Evolutionary conservation across 2,797 vertebrate genomes (phyloP), one percentile per base, ranked within the genome.

Genomic region (Esox lucius): DNA sequence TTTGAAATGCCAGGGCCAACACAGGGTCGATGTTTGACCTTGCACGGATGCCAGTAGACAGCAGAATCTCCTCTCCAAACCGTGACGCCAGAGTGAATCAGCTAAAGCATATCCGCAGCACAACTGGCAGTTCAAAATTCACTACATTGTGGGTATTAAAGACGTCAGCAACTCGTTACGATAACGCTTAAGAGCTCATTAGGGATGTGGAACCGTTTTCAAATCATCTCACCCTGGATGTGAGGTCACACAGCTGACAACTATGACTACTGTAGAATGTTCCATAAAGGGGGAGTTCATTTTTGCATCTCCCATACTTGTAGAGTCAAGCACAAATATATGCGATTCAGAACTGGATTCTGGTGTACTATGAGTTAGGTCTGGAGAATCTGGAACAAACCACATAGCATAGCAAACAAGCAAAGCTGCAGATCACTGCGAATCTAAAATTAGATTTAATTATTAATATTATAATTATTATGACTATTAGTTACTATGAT

Each of bases 61-160:
- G 72, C 59, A 69, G 53, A 71, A 80, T 77, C 70, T 53, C 24
- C 64, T 75, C 49, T 24, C 64, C 65, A 5, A 24, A 72, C 64
- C 39, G 74, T 75, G 76, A 75, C 59, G 70, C n/a, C 76, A 24
- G 65, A 61, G 49, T 39, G 56, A 53, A 83, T 67, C 64, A 66
- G 39, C 13, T 75, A 4, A 35, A 5, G 77, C 22, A 0, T 48
- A 66, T 82, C 61, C 72, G 46, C 66, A 79, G 73, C 31, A 68
- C 24, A 59, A 78, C 72, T 46, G 6, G 0, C 61, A 9, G 19
- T 26, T 13, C 68, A 48, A 35, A 22, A 6, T 71, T 17, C 51
- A 56, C 9, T 12, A 13, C n/a, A 6, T 71, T 71, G 9, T 19
- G 26, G 48, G 6, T 70, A 46, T 22, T 15, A 22, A 42, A 69